Conservation (phyloP, 1,140 invertebrate species). For the Drosophila eugracilis region DNA sequence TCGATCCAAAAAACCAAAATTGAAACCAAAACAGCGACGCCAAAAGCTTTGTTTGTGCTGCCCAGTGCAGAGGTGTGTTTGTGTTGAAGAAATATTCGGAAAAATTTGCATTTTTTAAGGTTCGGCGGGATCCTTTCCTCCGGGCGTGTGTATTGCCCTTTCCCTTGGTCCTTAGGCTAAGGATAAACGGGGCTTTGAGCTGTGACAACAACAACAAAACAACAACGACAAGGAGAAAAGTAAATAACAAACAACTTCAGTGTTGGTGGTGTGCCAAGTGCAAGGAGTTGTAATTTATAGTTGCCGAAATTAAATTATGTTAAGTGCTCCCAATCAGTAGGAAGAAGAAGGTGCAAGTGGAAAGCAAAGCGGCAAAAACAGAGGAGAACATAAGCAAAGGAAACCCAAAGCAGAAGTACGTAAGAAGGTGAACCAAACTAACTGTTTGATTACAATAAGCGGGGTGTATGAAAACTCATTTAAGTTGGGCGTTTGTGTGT, state of each 20-base stretch:
- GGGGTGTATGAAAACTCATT: constrained; percentile 36
- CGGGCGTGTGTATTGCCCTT: constrained; percentile 5
- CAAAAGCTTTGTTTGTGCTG: constrained; percentile 29
- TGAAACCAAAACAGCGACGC: constrained; percentile 23
- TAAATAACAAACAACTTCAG: constrained; percentile 22
- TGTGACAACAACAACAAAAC: constrained; percentile 43
- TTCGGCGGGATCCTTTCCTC: constrained; percentile 25
- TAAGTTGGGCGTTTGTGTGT: no score
- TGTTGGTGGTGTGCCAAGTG: constrained; percentile 46
- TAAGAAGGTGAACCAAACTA: constrained; percentile 46
- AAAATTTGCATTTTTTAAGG: constrained; percentile 49
- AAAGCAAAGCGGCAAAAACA: constrained; percentile 37
- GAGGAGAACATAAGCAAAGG: constrained; percentile 11
- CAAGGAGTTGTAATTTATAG: constrained; percentile 59
- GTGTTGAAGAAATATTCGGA: constrained; percentile 36
- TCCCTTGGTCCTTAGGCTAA: constrained; percentile 59
- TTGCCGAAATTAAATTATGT: constrained; percentile 78
- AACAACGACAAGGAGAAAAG: background rate
- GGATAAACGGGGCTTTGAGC: constrained; percentile 30
- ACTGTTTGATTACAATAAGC: constrained; percentile 48
- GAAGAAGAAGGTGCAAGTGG: constrained; percentile 56
- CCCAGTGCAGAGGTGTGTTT: constrained; percentile 30
- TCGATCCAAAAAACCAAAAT: constrained; percentile 14
- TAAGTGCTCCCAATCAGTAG: constrained; percentile 71
- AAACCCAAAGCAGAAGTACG: constrained; percentile 23